Conservation (phyloP, 1,140 invertebrate genomes). For the Monochamus saltuarius region DNA sequence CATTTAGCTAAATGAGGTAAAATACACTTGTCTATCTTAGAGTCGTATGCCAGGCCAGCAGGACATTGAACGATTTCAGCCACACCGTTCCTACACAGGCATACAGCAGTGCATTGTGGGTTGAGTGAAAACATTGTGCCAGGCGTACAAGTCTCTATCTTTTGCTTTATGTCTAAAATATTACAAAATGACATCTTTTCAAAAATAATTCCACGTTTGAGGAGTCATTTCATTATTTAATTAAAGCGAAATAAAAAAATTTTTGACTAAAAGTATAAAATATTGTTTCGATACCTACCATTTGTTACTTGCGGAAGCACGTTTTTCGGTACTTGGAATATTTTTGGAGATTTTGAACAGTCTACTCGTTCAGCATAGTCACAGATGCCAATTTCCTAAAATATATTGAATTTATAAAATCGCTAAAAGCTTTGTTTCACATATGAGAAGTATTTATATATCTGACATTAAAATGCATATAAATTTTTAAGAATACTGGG, state of each 20-base stretch:
- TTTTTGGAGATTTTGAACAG: constrained; percentile 46
- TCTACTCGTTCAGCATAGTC: constrained; percentile 60
- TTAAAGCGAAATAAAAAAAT: too few relatives aligned
- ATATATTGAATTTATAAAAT: constrained; percentile 25
- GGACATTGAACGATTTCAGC: constrained; percentile 40
- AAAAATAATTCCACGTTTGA: too few relatives aligned
- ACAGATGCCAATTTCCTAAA: constrained; percentile 60
- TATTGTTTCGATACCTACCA: constrained; percentile 23
- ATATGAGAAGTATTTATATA: too few relatives aligned
- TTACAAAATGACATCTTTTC: background rate
- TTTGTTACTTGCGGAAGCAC: constrained; percentile 19
- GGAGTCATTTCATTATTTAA: too few relatives aligned
- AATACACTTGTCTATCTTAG: constrained; percentile 32
- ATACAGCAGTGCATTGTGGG: constrained; percentile 33
- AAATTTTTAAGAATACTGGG: background rate
- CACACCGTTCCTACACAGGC: constrained; percentile 28
- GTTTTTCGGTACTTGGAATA: constrained; percentile 17
- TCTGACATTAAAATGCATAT: too few relatives aligned
- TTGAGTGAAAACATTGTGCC: constrained; percentile 33
- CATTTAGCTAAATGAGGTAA: constrained; percentile 31
- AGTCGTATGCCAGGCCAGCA: constrained; percentile 34
- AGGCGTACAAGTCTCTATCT: constrained; percentile 31
- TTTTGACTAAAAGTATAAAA: too few relatives aligned
- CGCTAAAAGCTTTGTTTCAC: too few relatives aligned
- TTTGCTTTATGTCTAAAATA: constrained; percentile 28